Evolutionary conservation across 2,888 invertebrate genomes (phyloP).

Genomic region (Toxonevra muliebris): DNA sequence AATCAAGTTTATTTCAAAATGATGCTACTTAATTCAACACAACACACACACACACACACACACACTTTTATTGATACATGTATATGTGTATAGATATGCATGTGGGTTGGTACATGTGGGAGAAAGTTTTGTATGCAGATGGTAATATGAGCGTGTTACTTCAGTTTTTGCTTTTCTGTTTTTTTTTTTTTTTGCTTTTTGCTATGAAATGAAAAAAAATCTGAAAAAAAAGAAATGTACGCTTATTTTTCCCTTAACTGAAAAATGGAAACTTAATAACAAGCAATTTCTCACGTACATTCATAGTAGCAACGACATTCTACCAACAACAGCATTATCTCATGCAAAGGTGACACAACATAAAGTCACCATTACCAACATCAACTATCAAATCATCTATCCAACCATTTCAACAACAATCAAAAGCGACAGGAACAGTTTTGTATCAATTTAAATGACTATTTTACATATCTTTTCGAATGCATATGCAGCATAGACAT

Average conservation of each 20-base stretch:
- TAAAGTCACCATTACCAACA: too few species aligned
- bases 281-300: slow-evolving; percentile 61
- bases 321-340: too few species aligned
- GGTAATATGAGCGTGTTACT: slow-evolving; percentile 22
- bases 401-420: too few species aligned
- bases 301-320: too few species aligned
- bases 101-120: not conserved
- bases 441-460: slow-evolving; percentile 35
- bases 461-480: slow-evolving; percentile 27
- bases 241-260: too few species aligned
- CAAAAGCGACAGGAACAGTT: not conserved
- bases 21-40: slow-evolving; percentile 61
- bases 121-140: not conserved
- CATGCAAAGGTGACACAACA: too few species aligned
- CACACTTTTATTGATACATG: slow-evolving; percentile 2
- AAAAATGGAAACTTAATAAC: slow-evolving; percentile 42
- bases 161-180: not conserved
- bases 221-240: too few species aligned
- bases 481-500: too few species aligned
- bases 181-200: not conserved
- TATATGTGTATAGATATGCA: not conserved
- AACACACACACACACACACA: slow-evolving; percentile 23
- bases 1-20: slow-evolving; percentile 66
- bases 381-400: too few species aligned
- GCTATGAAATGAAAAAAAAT: too few species aligned